These are phyloP conservation scores for Papilio helenus DNA, from an alignment of 1,140 invertebrate species.

Conservation along the genomic window DNA sequence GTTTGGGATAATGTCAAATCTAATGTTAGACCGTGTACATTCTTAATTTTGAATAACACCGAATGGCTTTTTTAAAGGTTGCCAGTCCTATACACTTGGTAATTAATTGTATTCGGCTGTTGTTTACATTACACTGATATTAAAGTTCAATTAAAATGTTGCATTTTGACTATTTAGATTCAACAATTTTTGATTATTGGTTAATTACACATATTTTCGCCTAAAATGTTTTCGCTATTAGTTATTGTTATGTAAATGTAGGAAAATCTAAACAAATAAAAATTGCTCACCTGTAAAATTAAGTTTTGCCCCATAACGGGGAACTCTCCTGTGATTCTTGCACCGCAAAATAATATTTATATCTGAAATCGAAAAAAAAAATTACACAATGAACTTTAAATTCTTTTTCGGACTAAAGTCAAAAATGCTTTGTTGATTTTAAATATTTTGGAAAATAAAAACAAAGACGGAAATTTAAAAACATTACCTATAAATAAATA, in stretches of 20 bases:
- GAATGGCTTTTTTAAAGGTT: conserved; percentile 31
- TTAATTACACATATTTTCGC: not conserved
- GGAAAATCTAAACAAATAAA: conserved; percentile 41
- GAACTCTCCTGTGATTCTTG: conserved; percentile 40
- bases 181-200: not conserved
- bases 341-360: conserved; percentile 31
- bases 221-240: not conserved
- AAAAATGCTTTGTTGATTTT: not conserved
- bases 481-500: conserved; percentile 16
- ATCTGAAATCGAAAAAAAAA: conserved; percentile 45
- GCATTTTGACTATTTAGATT: conserved; percentile 11
- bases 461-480: not conserved
- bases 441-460: not conserved
- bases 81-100: conserved; percentile 13
- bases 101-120: not conserved
- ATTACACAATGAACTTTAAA: conserved; percentile 9
- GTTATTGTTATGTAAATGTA: conserved; percentile 15
- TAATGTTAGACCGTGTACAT: conserved; percentile 28
- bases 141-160: not conserved
- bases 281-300: conserved; percentile 60
- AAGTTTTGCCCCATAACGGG: conserved; percentile 70
- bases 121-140: not conserved
- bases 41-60: conserved; percentile 28
- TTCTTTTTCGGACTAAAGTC: not conserved
- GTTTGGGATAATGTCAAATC: conserved; percentile 34